Base-by-base conservation (phyloP, 2,113 vertebrate genomes). In the Dendropsophus ebraccatus region DNA sequence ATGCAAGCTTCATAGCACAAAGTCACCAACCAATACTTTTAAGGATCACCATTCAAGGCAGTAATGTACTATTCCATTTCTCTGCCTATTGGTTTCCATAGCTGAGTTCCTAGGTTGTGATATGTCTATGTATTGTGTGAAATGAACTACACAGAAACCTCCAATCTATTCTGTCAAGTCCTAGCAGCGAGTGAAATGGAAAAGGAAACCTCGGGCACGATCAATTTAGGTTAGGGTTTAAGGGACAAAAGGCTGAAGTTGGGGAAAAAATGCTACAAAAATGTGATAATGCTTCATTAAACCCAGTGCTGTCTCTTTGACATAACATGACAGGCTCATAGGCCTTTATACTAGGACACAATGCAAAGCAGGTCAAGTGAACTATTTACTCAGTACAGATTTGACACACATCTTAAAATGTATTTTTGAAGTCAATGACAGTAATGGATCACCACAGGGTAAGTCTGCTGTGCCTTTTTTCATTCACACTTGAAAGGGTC, bases 171-270 rank as follows among this genome's bases (percentile, higher is more conserved):
- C 30, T 56, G 60, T 81, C 17, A 41, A 0, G 0, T 0, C 82
- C 41, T 81, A 89, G 5, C 88, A 4, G 10, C n/a, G 88, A 49
- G 32, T 82, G 81, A 89, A 88, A 82, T 11, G 23, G 76, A 87
- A 90, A 88, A 79, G 6, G 28, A 60, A 86, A 90, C 87, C 87
- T 88, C n/a, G 72, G 54, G 47, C 72, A 82, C 49, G 5, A 50
- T 23, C 54, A 85, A 54, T 25, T 76, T 84, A 88, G 88, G 47
- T 4, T 67, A 73, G 32, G 84, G 52, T 81, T 62, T 62, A 45
- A 28, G n/a, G 35, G 23, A 81, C 78, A 81, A 65, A 65, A 60
- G 56, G 37, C 56, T 65, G 65, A 21, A n/a, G 28, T 45, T 84
- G 19, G 47, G 41, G 19, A 70, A 70, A 70, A 41, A 83, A 47